Evolutionary conservation across 1,140 invertebrate genomes (phyloP), one percentile per base, ranked within the genome.

Genomic region (Potamilus streckersoni): DNA sequence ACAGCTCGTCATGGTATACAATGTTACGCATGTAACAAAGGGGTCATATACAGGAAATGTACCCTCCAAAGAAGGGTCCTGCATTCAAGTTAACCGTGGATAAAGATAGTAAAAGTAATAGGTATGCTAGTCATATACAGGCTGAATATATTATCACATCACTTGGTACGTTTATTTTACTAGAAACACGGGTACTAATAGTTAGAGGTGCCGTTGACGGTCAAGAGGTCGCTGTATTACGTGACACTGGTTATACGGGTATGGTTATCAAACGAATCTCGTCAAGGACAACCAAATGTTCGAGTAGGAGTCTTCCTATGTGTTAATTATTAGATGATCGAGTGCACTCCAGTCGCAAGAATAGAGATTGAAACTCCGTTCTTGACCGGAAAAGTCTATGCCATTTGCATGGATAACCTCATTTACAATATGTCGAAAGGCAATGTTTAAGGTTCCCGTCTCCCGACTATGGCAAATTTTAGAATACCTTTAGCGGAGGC

Each of bases 231-330:
- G 38, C 59, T 2, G 70, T 72, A n/a, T 31, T 72, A 64, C 13
- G 70, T 62, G 70, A 72, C 20, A 72, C 70, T 31, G 70, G 70
- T 27, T 72, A 59, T 55, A 72, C 59, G 17, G 27, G 70, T 14
- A 27, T 4, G 14, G 55, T 69, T 27, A 49, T 69, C 13, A 69
- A 31, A 23, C 31, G 56, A 56, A 17, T 16, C n/a, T 23, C 6
- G 16, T 66, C 16, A 49, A 38, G 67, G 56, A 2, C 31, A 69
- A 13, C n/a, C 56, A 49, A 69, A 23, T 49, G 67, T 2, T 17
- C 17, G 31, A 17, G 23, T 17, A 5, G 27, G 56, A 23, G 16
- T 23, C 16, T 69, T 23, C 56, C 20, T 69, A 16, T 49, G 31
- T 16, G 67, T 49, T n/a, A 49, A 69, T 69, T 23, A 49, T 15